Conservation (phyloP, 2,888 invertebrate genomes). For the Blera fallax region DNA sequence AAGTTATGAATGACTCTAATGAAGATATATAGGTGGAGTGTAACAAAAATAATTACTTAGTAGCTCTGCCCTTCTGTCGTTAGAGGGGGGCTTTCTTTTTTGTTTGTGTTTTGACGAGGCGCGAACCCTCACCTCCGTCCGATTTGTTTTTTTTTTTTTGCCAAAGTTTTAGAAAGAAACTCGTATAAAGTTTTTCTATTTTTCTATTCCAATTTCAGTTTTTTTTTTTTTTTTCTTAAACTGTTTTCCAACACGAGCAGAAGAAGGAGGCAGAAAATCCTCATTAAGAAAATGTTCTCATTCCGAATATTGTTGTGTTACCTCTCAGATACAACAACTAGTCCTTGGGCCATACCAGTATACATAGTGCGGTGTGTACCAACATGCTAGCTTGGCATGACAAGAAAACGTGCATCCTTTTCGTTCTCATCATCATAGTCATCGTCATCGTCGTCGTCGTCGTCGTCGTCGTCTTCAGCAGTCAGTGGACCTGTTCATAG, state of each 20-base stretch:
- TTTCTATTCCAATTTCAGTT: constrained; percentile 2
- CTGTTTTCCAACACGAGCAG: constrained; percentile 13
- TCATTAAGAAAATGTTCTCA: constrained; percentile 70
- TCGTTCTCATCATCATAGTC: constrained; percentile 15
- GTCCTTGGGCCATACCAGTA: constrained; percentile 64
- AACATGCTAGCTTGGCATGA: constrained; percentile 42
- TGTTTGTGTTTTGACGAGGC: constrained; percentile 19
- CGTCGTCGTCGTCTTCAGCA: background rate
- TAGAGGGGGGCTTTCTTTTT: background rate
- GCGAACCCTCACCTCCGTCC: background rate
- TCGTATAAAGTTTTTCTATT: constrained; percentile 27
- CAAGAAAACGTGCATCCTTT: constrained; percentile 46
- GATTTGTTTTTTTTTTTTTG: background rate
- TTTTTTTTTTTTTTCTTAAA: constrained; percentile 9
- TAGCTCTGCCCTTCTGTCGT: constrained; percentile 36
- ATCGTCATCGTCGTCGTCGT: background rate
- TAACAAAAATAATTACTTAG: constrained; percentile 71
- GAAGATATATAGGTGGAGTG: constrained; percentile 65
- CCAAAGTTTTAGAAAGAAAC: constrained; percentile 18
- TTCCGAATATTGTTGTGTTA: constrained; percentile 50
- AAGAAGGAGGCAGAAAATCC: constrained; percentile 27
- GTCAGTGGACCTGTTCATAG: constrained; percentile 30
- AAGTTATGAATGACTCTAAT: constrained; percentile 72
- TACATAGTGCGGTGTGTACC: constrained; percentile 15
- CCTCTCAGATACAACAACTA: constrained; percentile 39